Evolutionary conservation across 2,888 invertebrate genomes (phyloP).

Genomic region (Leucozona laternaria): DNA sequence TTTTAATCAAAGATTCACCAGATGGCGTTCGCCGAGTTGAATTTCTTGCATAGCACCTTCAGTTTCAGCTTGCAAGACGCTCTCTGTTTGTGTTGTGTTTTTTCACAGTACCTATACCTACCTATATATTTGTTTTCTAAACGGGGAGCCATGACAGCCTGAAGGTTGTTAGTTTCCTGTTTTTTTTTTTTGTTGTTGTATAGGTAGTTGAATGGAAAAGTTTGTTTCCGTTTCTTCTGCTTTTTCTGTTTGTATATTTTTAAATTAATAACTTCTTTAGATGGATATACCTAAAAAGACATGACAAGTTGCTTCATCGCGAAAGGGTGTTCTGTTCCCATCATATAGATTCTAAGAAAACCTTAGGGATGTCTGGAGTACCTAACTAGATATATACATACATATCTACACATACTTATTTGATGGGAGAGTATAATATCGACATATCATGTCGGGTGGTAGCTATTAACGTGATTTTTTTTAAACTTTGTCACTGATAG

Average conservation of each 20-base stretch:
- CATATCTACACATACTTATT: background rate
- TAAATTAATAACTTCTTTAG: slow-evolving; percentile 64
- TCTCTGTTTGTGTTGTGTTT: slow-evolving; percentile 23
- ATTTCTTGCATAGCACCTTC: slow-evolving; percentile 62
- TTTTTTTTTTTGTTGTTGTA: slow-evolving; percentile 19
- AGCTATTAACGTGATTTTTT: slow-evolving; percentile 30
- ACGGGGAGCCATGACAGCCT: background rate
- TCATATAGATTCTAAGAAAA: slow-evolving; percentile 1
- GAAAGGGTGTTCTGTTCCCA: slow-evolving; percentile 9
- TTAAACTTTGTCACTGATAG: background rate
- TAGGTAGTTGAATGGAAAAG: slow-evolving; percentile 62
- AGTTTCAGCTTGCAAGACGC: slow-evolving; percentile 26
- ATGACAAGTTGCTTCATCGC: slow-evolving; percentile 17
- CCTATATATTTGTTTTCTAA: background rate
- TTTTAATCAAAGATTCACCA: slow-evolving; percentile 74
- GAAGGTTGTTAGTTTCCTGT: slow-evolving; percentile 50
- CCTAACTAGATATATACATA: background rate
- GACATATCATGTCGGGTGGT: slow-evolving; percentile 46
- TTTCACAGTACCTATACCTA: background rate
- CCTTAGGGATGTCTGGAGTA: background rate
- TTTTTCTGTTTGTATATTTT: slow-evolving; percentile 24
- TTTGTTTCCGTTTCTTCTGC: slow-evolving; percentile 55
- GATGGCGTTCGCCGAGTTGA: slow-evolving; percentile 54
- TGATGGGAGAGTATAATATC: slow-evolving; percentile 38
- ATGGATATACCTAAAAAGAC: background rate